A percentile compares a stretch with the other conserved stretches of the same genome.
Evolutionary conservation across 2,888 invertebrate genomes (phyloP).

Genomic region (Cataglyphis cursor): DNA sequence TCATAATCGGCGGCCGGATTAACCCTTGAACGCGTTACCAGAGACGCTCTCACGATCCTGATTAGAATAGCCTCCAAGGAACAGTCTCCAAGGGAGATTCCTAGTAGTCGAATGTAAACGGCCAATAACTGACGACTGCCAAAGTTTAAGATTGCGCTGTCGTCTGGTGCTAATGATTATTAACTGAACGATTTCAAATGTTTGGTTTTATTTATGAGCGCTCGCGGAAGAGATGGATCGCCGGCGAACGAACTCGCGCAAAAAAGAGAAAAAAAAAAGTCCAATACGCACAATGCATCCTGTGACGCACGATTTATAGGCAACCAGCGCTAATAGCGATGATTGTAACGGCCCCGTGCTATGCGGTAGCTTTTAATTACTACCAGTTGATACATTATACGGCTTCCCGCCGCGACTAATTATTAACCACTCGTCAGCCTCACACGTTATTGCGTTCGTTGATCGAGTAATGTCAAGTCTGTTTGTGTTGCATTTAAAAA

Average conservation of each 20-base stretch:
- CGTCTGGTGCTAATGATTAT: slow-evolving; percentile 62
- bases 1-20: slow-evolving; percentile 68
- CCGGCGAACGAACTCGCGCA: slow-evolving; percentile 23
- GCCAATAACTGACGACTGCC: slow-evolving; percentile 7
- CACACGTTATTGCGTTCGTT: slow-evolving; percentile 67
- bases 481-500: slow-evolving; percentile 33
- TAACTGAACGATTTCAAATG: slow-evolving; percentile 66
- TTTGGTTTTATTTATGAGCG: slow-evolving; percentile 69
- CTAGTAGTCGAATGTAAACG: background rate
- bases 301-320: slow-evolving; percentile 60
- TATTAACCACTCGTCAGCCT: slow-evolving; percentile 73
- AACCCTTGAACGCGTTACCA: slow-evolving; percentile 70
- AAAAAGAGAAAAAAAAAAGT: slow-evolving; percentile 6
- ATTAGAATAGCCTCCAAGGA: background rate
- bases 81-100: background rate
- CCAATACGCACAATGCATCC: slow-evolving; percentile 36
- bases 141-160: slow-evolving; percentile 59
- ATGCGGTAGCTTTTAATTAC: slow-evolving; percentile 77
- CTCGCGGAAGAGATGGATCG: slow-evolving; percentile 16
- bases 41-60: slow-evolving; percentile 38
- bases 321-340: slow-evolving; percentile 59
- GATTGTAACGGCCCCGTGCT: slow-evolving; percentile 70
- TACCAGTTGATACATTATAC: slow-evolving; percentile 74
- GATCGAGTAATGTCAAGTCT: slow-evolving; percentile 37
- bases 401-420: slow-evolving; percentile 63